Base-by-base conservation (phyloP, 1,140 invertebrate genomes). In the Drosophila equinoxialis region DNA sequence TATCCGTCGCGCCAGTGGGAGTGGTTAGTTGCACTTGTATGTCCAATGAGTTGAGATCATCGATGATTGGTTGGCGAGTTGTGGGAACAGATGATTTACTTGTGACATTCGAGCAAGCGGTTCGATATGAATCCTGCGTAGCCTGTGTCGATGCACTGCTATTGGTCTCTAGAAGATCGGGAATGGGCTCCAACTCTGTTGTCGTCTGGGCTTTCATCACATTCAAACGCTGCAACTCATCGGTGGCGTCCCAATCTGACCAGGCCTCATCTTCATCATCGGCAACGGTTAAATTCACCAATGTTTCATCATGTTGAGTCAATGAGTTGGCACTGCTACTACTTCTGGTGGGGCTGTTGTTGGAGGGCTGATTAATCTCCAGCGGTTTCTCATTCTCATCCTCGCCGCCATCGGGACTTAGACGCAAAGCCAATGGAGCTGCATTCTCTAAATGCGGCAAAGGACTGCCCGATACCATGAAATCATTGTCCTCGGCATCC, bases 381-480 rank as follows among this genome's bases (percentile, higher is more conserved):
- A 70, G 23, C 0, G 72, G 64, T 45, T 72, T 39, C 60, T 94
- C 93, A 4, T 94, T 93, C 74, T 94, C 93, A 81, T 95, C 95
- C 92, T 97, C 96, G 7, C 96, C 96, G 17, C 96, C 96, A 77
- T 97, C 96, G 0, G 96, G 96, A 13, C 96, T 95, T 26, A 95
- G 95, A 69, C 96, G 94, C 92, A 96, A 95, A 17, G 95, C 94
- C 78, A 97, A 91, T 59, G 90, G 74, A 5, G 74, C 64, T 67
- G 68, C 68, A 58, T 72, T 70, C 6, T 35, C 75, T 5, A 83
- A 74, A 23, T 78, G 66, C 3, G 80, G 91, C 65, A 89, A 54
- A 11, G 86, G 84, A 69, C 85, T 86, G 51, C 81, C 77, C n/a
- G 90, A 78, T 20, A 91, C 91, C 90, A 92, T 92, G 10, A 80